These are phyloP conservation scores for Garrulus glandarius DNA, from an alignment of 2,797 vertebrate species.

Conservation along the genomic window DNA sequence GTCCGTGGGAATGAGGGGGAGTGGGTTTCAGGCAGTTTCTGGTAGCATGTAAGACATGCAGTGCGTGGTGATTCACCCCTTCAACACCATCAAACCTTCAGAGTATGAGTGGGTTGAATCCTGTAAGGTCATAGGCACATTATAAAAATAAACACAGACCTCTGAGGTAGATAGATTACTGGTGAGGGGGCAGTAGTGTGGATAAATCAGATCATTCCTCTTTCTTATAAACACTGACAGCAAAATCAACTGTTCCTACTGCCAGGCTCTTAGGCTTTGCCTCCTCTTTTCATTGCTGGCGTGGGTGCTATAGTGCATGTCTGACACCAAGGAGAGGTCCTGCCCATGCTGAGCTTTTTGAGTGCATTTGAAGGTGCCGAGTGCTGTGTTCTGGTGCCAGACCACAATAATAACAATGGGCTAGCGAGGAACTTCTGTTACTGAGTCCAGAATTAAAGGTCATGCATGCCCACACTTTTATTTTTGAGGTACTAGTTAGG, in stretches of 20 bases:
- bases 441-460: neutral
- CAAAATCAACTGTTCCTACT: neutral
- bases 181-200: neutral
- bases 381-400: neutral
- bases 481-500: neutral
- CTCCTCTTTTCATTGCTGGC: neutral
- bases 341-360: neutral
- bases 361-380: neutral
- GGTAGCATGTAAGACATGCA: neutral
- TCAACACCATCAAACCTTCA: neutral
- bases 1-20: neutral
- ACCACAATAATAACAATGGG: neutral
- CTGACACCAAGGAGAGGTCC: neutral
- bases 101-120: slow-evolving; percentile 33
- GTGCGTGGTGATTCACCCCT: neutral
- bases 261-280: neutral
- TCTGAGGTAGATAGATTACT: neutral
- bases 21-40: neutral
- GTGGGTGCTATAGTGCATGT: neutral
- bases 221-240: neutral
- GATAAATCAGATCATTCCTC: slow-evolving; percentile 27
- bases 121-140: neutral
- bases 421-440: neutral
- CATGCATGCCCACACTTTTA: neutral
- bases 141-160: slow-evolving; percentile 46